Percentiles rank a stretch among this genome's conserved stretches.
These are phyloP conservation scores for Eubasilissa splendida DNA, from an alignment of 2,888 invertebrate genomes.

Conservation along the genomic window DNA sequence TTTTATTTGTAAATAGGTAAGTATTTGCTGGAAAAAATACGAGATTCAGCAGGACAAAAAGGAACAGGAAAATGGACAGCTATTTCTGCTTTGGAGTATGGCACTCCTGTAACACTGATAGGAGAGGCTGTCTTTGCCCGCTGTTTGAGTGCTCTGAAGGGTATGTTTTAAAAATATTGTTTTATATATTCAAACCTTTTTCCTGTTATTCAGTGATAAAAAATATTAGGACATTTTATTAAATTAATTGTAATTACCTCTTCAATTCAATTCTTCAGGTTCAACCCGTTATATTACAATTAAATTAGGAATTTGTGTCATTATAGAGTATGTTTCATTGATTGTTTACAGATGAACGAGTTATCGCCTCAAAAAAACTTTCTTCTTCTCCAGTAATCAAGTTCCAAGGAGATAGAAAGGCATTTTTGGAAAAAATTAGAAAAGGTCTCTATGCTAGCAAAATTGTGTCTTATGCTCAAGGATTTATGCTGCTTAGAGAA, in stretches of 20 bases:
- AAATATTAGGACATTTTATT: no score
- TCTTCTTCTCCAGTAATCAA: slow-evolving; percentile 76
- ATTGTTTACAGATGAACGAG: slow-evolving; percentile 78
- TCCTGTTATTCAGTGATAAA: no score
- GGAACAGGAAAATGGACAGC: slow-evolving; percentile 99
- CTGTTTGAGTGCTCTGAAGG: slow-evolving; percentile 93
- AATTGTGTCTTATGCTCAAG: slow-evolving; percentile 98
- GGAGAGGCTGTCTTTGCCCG: slow-evolving; percentile 98
- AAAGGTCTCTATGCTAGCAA: slow-evolving; percentile 97
- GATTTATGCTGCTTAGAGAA: slow-evolving; percentile 94
- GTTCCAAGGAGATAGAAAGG: slow-evolving; percentile 81
- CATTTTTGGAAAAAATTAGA: slow-evolving; percentile 88
- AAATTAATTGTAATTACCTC: no score
- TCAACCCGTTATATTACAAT: neutral
- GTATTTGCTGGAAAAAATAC: slow-evolving; percentile 90
- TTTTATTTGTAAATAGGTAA: slow-evolving; percentile 68
- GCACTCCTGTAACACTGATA: slow-evolving; percentile 97
- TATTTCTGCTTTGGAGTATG: slow-evolving; percentile 95
- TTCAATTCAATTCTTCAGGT: no score
- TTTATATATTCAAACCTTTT: no score
- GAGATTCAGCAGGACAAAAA: slow-evolving; percentile 97
- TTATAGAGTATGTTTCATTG: no score
- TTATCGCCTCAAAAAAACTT: slow-evolving; percentile 84
- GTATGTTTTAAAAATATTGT: slow-evolving; percentile 60
- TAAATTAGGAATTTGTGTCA: no score